phyloP scores from a whole-genome alignment of 64 coral and sea anemone species.

The Acropora yongei region DNA sequence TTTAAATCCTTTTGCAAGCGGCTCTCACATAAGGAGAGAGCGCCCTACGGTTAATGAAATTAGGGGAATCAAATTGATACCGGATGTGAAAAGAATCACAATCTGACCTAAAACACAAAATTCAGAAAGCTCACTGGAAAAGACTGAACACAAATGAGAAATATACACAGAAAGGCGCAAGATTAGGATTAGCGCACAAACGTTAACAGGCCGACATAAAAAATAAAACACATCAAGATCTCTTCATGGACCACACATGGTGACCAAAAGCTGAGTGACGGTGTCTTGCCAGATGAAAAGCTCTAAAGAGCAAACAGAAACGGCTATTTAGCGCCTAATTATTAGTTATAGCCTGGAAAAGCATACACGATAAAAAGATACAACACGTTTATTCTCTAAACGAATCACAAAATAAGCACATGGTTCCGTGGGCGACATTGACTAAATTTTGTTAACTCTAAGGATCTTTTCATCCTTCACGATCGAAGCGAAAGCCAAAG shows the following conservation, averaged over 20 bases:
- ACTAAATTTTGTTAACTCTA: background rate
- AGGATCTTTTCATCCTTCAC: background rate
- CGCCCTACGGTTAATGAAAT: background rate
- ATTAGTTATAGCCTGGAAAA: constrained; percentile 19
- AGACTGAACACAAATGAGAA: background rate
- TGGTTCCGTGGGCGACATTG: background rate
- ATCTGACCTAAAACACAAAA: constrained; percentile 8
- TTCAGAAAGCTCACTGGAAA: background rate
- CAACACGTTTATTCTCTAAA: background rate
- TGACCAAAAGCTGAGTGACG: background rate
- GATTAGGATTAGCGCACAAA: background rate
- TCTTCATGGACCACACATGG: background rate
- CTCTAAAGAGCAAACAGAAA: constrained; percentile 1
- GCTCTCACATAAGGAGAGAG: no score
- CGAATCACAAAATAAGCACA: background rate
- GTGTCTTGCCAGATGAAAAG: background rate
- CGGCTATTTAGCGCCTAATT: constrained; percentile 33
- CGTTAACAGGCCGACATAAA: background rate
- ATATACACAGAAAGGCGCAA: background rate
- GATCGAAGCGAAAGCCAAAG: background rate
- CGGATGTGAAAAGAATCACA: constrained; percentile 43
- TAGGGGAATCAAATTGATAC: constrained; percentile 22
- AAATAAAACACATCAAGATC: background rate
- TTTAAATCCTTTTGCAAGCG: no score
- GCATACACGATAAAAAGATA: background rate